phyloP scores from a whole-genome alignment of 1,140 invertebrate species.

The Caenorhabditis tropicalis region DNA sequence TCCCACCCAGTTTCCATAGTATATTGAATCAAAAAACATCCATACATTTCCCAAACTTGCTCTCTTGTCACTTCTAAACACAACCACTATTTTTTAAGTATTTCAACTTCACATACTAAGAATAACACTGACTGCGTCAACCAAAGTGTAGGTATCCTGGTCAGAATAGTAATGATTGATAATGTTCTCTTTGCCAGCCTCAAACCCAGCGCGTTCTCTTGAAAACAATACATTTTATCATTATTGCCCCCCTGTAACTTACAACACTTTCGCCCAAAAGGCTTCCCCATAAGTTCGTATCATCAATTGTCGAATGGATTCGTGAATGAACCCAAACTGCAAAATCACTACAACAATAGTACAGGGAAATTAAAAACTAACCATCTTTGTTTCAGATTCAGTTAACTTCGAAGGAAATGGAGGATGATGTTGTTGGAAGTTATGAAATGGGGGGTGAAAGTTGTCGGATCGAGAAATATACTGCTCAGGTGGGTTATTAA shows the following conservation, averaged over 20 bases:
- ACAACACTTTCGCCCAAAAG: constrained; percentile 58
- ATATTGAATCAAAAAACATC: constrained; percentile 65
- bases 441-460: neutral
- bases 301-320: constrained; percentile 59
- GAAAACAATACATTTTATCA: neutral
- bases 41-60: constrained; percentile 67
- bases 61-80: constrained; percentile 62
- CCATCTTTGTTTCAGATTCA: neutral
- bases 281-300: constrained; percentile 59
- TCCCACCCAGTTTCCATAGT: constrained; percentile 66
- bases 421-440: neutral
- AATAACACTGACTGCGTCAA: constrained; percentile 60
- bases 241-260: constrained; percentile 18
- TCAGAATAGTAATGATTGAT: constrained; percentile 66
- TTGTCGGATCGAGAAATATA: no score
- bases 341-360: neutral
- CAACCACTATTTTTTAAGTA: neutral
- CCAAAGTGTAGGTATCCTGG: constrained; percentile 63
- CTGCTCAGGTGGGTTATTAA: neutral
- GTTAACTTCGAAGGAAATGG: neutral
- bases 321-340: constrained; percentile 63
- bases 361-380: neutral
- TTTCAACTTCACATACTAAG: constrained; percentile 46
- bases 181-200: constrained; percentile 67
- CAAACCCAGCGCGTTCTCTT: constrained; percentile 62